phyloP scores from a whole-genome alignment of 2,888 invertebrate species.

The Catotricha subobsoleta region DNA sequence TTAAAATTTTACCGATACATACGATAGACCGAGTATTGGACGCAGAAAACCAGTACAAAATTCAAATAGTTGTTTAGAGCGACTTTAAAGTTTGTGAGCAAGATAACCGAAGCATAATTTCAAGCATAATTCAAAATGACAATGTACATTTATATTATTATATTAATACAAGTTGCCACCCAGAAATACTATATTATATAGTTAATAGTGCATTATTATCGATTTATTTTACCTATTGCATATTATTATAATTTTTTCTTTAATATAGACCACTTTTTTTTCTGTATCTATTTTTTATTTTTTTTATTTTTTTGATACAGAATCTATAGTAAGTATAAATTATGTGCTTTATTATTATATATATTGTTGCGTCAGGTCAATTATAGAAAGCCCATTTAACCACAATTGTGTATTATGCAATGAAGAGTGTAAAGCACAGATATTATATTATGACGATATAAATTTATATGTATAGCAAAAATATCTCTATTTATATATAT shows the following conservation, averaged over 20 bases:
- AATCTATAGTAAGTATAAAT: too few species aligned
- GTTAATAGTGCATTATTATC: too few species aligned
- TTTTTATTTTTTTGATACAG: too few species aligned
- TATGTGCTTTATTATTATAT: background rate
- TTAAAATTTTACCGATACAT: background rate
- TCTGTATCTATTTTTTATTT: too few species aligned
- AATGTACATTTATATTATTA: slow-evolving; percentile 4
- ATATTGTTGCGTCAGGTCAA: slow-evolving; percentile 5
- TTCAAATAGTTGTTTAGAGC: background rate
- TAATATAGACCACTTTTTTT: too few species aligned
- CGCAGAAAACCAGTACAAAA: background rate
- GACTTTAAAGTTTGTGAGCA: background rate
- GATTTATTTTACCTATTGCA: too few species aligned
- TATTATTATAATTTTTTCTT: too few species aligned
- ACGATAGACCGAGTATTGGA: background rate
- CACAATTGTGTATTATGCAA: background rate
- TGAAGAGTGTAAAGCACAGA: background rate
- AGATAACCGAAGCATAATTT: background rate
- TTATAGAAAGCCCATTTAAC: slow-evolving; percentile 4
- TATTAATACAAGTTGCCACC: slow-evolving; percentile 4
- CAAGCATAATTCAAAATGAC: slow-evolving; percentile 5
- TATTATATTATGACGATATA: too few species aligned
- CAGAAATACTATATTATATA: slow-evolving; percentile 1
- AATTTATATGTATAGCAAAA: too few species aligned
- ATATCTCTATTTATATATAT: too few species aligned